Conservation (phyloP, 2,113 vertebrate genomes). For the Egretta garzetta region DNA sequence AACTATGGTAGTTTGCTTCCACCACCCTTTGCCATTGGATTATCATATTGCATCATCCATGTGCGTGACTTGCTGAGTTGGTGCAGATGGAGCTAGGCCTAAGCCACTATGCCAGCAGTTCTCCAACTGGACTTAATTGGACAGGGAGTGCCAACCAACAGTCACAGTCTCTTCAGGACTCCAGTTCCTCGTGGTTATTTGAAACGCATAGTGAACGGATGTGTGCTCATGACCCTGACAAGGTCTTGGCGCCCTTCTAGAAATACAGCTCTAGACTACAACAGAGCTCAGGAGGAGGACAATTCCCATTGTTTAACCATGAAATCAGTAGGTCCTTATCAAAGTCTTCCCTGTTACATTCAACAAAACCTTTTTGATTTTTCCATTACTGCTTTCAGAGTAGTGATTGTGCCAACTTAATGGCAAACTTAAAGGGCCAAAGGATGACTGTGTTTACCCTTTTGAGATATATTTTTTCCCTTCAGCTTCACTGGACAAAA, state of each 20-base stretch:
- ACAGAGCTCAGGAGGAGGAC: neutral
- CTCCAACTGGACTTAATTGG: neutral
- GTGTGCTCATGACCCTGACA: neutral
- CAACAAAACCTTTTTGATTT: neutral
- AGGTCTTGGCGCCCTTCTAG: neutral
- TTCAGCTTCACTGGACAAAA: neutral
- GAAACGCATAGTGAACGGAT: neutral
- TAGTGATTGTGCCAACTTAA: neutral
- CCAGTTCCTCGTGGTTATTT: neutral
- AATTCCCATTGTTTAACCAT: neutral
- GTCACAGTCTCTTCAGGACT: neutral
- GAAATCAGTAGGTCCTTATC: neutral
- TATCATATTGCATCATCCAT: neutral
- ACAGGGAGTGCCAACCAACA: neutral
- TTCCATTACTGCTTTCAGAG: neutral
- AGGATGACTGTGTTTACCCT: neutral
- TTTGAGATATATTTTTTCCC: neutral
- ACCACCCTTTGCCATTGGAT: neutral
- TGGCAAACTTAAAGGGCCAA: neutral
- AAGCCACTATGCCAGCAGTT: neutral
- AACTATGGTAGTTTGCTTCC: neutral
- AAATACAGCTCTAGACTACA: neutral
- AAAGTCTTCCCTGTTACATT: neutral
- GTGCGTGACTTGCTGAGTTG: neutral
- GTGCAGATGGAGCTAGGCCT: neutral